Conservation (phyloP, 35 echinoderm and acorn worm species). For the Lytechinus pictus region DNA sequence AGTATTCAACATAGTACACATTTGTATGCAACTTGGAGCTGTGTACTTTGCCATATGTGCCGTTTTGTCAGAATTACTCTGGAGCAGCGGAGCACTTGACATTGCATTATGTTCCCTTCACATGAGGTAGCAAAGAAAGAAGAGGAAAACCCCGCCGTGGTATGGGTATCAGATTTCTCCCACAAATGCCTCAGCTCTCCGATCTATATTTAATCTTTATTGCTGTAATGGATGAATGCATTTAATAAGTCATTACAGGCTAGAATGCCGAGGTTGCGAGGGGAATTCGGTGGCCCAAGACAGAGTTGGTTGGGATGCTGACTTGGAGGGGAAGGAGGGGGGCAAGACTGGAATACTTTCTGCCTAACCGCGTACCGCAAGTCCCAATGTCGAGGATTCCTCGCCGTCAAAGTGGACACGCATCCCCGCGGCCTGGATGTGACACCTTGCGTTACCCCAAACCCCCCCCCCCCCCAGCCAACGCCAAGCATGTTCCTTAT, state of each 20-base stretch:
- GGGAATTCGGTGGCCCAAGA: neutral
- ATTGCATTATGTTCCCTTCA: neutral
- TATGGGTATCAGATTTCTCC: neutral
- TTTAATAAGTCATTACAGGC: slow-evolving; percentile 40
- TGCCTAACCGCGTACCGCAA: neutral
- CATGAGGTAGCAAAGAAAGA: neutral
- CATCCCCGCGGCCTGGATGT: neutral
- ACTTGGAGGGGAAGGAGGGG: neutral
- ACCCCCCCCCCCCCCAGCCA: neutral
- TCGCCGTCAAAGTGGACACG: neutral
- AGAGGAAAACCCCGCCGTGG: neutral
- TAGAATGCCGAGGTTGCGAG: neutral
- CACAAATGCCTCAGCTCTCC: neutral
- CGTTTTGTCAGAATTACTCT: neutral
- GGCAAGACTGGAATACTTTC: slow-evolving; percentile 7
- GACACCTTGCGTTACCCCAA: slow-evolving; percentile 22
- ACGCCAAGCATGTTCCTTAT: neutral
- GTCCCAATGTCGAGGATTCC: neutral
- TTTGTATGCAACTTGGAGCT: no score
- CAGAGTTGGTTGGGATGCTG: neutral
- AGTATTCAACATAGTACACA: no score
- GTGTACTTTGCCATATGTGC: neutral
- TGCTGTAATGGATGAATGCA: slow-evolving; percentile 27
- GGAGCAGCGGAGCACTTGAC: neutral
- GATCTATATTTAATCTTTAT: slow-evolving; percentile 30